Base-by-base conservation (phyloP, 2,888 invertebrate species). In the Diogma glabrata region DNA sequence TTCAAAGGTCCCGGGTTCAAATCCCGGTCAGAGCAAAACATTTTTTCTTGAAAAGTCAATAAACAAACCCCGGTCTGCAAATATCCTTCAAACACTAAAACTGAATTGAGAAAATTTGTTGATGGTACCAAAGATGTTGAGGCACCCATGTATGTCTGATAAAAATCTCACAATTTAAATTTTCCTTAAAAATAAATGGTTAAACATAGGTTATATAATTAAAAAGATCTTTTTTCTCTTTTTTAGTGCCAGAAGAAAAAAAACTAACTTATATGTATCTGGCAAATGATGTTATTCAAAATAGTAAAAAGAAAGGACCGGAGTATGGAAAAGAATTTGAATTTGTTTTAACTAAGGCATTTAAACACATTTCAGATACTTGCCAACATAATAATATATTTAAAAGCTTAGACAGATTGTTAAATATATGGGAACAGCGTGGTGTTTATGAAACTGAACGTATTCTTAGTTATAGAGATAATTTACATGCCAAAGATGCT, bases 231-330 rank as follows among this genome's bases (percentile, higher is more conserved):
- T 17, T 24, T 47, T 22, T 24, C 26, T 23, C 19, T 10, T 53
- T 74, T 76, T 50, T 74, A 93, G 93, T 83, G 3, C 84, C 89
- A 67, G 87, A 88, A 60, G 77, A 75, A 57, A 83, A 86, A 60
- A 93, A 93, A 64, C 73, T 97, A 51, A 94, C 92, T 14, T 90
- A 93, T 62, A 88, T 99, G 84, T 99, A 99, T 70, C 75, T 99
- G 60, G 96, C 97, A 26, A 99, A 99, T 75, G 99, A 99, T 76
- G 95, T 99, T 24, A 94, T 99, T 61, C 99, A 99, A 67, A 99
- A 97, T 64, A 92, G 95, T 66, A 89, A 91, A 67, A 97, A 95
- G 69, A 96, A 96, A 69, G 95, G 94, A 0, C 93, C 94, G 0
- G 95, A 97, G 67, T 97, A 85, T 71, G 88, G 88, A 0, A 84